phyloP scores from a whole-genome alignment of 2,797 vertebrate species.

The Rhinophrynus dorsalis region DNA sequence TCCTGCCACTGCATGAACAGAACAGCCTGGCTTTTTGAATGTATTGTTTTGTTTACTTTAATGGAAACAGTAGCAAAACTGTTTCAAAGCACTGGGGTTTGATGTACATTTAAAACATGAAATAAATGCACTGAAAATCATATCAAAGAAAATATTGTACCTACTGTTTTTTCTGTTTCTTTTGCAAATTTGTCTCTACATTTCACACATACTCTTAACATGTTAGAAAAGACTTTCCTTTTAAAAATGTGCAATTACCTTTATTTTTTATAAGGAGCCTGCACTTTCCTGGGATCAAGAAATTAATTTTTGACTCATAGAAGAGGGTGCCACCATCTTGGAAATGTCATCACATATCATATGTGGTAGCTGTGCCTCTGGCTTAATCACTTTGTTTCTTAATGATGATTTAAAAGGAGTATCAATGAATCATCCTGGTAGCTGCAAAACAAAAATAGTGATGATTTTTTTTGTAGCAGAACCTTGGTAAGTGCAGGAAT shows the following conservation, averaged over 20 bases:
- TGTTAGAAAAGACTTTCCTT: too few relatives aligned
- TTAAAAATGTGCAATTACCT: too few relatives aligned
- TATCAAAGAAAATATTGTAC: constrained; percentile 38
- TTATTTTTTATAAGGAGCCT: too few relatives aligned
- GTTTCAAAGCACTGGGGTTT: constrained; percentile 84
- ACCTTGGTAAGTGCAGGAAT: too few relatives aligned
- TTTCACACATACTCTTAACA: too few relatives aligned
- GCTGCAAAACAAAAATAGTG: too few relatives aligned
- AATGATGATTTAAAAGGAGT: too few relatives aligned
- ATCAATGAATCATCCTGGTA: too few relatives aligned
- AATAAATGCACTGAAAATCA: constrained; percentile 79
- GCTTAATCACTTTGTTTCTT: not conserved
- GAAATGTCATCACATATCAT: not conserved
- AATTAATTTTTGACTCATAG: too few relatives aligned
- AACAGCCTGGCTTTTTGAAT: constrained; percentile 77
- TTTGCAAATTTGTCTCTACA: not conserved
- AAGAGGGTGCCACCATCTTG: not conserved
- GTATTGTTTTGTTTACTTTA: constrained; percentile 74
- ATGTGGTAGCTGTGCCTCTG: not conserved
- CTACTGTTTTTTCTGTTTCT: constrained; percentile 32
- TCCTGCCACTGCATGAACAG: constrained; percentile 70
- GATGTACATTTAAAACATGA: constrained; percentile 68
- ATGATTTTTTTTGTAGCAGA: too few relatives aligned
- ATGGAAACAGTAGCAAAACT: constrained; percentile 72
- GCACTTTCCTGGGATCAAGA: too few relatives aligned